phyloP scores from a whole-genome alignment of 2,888 invertebrate genomes.

The Spisula solida region DNA sequence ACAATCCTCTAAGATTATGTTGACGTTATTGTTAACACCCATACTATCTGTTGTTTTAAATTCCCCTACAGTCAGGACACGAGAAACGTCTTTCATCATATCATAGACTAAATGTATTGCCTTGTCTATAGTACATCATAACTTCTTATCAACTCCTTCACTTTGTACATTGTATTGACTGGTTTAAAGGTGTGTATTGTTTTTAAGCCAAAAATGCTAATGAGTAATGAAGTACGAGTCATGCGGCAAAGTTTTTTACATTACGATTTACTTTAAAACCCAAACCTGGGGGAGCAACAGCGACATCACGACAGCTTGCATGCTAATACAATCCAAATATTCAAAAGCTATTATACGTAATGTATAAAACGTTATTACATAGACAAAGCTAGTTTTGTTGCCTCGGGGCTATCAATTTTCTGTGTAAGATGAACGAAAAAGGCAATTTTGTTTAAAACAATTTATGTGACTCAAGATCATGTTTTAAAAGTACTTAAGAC shows the following conservation, averaged over 20 bases:
- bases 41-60: neutral
- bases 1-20: neutral
- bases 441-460: conserved; percentile 25
- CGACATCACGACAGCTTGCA: conserved; percentile 26
- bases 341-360: conserved; percentile 59
- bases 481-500: conserved; percentile 5
- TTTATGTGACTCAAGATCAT: neutral
- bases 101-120: too few relatives aligned
- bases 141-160: neutral
- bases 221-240: conserved; percentile 34
- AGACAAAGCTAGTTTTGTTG: conserved; percentile 50
- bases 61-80: neutral
- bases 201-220: conserved; percentile 28
- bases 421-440: conserved; percentile 32
- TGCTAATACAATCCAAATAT: conserved; percentile 64
- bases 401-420: conserved; percentile 45
- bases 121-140: neutral
- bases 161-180: neutral
- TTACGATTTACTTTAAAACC: conserved; percentile 9
- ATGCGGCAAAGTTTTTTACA: conserved; percentile 42
- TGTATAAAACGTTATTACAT: conserved; percentile 23
- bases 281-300: neutral
- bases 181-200: neutral
- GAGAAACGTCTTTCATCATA: too few relatives aligned
- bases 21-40: neutral